Base-by-base conservation (phyloP, 2,113 vertebrate species). In the Poicephalus gulielmi region DNA sequence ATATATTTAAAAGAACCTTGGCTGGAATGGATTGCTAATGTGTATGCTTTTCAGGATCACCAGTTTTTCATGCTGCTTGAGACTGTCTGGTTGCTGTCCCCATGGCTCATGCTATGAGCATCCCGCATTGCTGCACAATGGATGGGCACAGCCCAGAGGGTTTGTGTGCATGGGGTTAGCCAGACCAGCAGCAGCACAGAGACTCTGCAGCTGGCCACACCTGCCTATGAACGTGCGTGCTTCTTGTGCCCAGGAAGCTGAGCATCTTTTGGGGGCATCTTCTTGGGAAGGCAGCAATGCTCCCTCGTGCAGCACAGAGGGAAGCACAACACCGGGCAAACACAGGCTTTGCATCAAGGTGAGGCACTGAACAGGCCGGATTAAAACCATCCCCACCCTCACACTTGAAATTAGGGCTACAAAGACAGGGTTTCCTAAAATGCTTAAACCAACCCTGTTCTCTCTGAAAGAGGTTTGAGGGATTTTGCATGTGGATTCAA, bases 381-480 rank as follows among this genome's bases (percentile, higher is more conserved):
- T 33, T 41, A 52, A 49, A 89, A n/a, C 35, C 20, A 19, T 13
- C 20, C 10, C 20, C 12, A 4, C 20, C 41, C 24, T 53, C 16
- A 27, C 27, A 11, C 15, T 55, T 91, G 11, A 70, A 79, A 63
- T 33, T 64, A n/a, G 10, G 10, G 46, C 31, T 50, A 24, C 18
- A 33, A 33, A 71, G 30, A 53, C 2, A 66, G 7, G 16, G 30
- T 30, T 81, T 94, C 53, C 55, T 91, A 24, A 77, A 84, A 82
- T 49, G 46, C 17, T 67, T 59, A 46, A 75, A 74, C 23, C 31
- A 25, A 6, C 10, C 3, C 13, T 52, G 20, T 31, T 67, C 37
- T 67, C 10, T 1, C 3, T 74, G 50, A 55, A 37, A 1, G 3
- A 62, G 35, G 7, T 0, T 0, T n/a, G 20, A 43, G 7, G 13